Base-by-base conservation (phyloP, 2,888 invertebrate species). In the Atethmia centrago region DNA sequence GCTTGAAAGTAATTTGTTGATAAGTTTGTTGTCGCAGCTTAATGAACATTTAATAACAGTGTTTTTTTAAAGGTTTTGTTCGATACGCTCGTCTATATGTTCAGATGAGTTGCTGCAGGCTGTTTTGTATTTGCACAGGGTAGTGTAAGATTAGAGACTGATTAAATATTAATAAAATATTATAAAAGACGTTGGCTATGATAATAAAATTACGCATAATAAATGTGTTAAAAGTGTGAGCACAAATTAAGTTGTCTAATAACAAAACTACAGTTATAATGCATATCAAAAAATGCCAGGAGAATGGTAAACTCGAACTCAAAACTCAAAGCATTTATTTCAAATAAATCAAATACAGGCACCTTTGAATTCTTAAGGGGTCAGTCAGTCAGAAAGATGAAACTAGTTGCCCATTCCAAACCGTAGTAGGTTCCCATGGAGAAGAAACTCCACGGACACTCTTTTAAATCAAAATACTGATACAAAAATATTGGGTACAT, bases 21-120 rank as follows among this genome's bases (percentile, higher is more conserved):
- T 79, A 85, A 79, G 68, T 80, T 89, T 83, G 91, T 90, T 92
- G 91, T 93, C 91, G 89, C 89, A 84, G 83, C 88, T 91, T 95
- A 95, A 95, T 94, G 93, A 93, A 92, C 84, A 93, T 95, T 94
- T 95, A 95, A 95, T 95, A 94, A 92, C 92, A 92, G 92, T 85
- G 88, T 88, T 90, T 92, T 92, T 75, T 90, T 92, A 84, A 87
- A 74, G 47, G 89, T 87, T 86, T 85, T 79, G 88, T 92, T 90
- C 91, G 90, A 91, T 92, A 88, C 78, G 82, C 85, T 89, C 88
- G 88, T 90, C 91, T 90, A 92, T 93, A 92, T 88, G 88, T 91
- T 92, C 80, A 78, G 82, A 86, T 85, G 86, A 64, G 77, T 71
- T 45, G 93, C 95, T 93, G 89, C 88, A 83, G 94, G 95, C 94